Base-by-base conservation (phyloP, 1,140 invertebrate genomes). In the Bombus impatiens region DNA sequence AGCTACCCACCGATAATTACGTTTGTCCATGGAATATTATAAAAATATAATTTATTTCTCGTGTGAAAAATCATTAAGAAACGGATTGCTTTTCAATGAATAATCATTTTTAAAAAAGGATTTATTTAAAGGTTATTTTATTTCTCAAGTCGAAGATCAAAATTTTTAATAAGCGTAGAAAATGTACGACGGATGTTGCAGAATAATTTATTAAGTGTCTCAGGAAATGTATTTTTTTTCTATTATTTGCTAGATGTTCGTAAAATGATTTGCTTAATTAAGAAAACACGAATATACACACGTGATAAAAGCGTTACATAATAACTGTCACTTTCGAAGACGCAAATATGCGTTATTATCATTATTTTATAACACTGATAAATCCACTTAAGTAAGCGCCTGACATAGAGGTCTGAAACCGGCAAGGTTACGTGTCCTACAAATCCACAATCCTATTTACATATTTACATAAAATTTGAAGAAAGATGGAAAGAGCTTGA, bases 391-490 rank as follows among this genome's bases (percentile, higher is more conserved):
- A 57, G 35, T 10, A 53, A 57, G 2, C 22, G 40, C 6, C 32
- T 37, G 37, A 6, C 47, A 25, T 70, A 8, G 28, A 84, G 28
- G 18, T 84, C 28, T 53, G 44, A 67, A 53, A 77, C 42, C 6
- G 32, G 13, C 44, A 84, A 84, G 62, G 62, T 57, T 67, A 28
- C 74, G 44, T 47, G 53, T 83, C 44, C 57, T 77, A 77, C 59
- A 74, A 62, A 80, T 57, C 68, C 18, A 28, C 18, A 82, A 70
- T 81, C 47, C 53, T 74, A 65, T 82, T 82, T 75, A 75, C 53
- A 53, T 77, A 83, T 67, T 75, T 67, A 77, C 59, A 77, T 77
- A 44, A 67, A 76, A 83, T 53, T 65, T 67, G n/a, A 35, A 44
- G 35, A 72, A 32, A 78, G 40, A 80, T 62, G 35, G 35, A 72